Evolutionary conservation across 1,140 invertebrate species (phyloP), one percentile per base, ranked within the genome.

Genomic region (Venturia canescens): DNA sequence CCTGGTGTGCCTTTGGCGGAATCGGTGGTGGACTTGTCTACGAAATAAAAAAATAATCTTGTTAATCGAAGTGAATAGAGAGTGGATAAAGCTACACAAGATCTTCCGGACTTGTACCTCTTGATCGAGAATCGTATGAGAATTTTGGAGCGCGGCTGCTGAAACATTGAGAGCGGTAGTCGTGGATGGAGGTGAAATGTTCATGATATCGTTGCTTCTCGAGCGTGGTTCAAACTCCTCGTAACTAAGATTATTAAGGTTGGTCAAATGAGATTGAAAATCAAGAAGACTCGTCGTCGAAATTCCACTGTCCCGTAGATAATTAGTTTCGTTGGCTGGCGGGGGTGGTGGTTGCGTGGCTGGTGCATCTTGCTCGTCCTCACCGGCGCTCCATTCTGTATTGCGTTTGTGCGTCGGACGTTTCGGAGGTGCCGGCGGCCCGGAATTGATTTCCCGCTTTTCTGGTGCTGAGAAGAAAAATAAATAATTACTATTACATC

Each of bases 391-490:
- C 91, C 92, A 89, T 78, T 93, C 89, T 4, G 89, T 85, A 78
- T 89, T 88, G 7, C 88, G 88, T 88, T 94, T 94, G 80, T 93
- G 93, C 13, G 91, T 87, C 4, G 93, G 87, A 75, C 94, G 89
- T 86, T 94, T 94, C 3, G 94, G 94, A 53, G 94, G 93, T 66
- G 94, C 93, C 3, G 94, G 94, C 21, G 94, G 94, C 5, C 91
- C 90, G 9, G 86, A 80, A 53, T 85, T 90, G 5, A 90, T 87
- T 23, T 93, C 91, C 76, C 94, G 89, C 79, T 94, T 94, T 77
- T 94, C 94, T 0, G 93, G 92, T 15, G 93, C 93, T 94, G 83
- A 4, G 21, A 75, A 91, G 89, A 7, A 44, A 81, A 3, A 57
- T 57, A 77, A 83, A 79, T 31, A 79, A 53, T 79, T 1, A 44